Percentiles rank a stretch among this genome's conserved stretches.
These are phyloP conservation scores for Astropecten irregularis DNA, from an alignment of 53 echinoderm and acorn worm species.

Conservation along the genomic window DNA sequence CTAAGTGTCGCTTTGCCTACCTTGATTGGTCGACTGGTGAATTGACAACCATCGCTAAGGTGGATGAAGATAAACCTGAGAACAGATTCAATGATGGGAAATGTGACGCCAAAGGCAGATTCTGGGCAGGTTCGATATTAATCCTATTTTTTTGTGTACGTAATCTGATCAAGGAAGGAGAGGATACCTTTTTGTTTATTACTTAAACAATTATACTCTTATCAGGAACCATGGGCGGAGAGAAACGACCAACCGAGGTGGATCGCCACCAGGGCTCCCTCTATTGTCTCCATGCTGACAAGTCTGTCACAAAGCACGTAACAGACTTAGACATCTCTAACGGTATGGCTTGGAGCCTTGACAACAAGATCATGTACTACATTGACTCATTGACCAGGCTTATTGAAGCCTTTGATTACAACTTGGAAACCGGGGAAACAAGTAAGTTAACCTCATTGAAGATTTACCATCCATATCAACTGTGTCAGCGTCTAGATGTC, in stretches of 20 bases:
- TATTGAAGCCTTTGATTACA: conserved; percentile 70
- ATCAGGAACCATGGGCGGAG: conserved; percentile 74
- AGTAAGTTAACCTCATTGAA: conserved; percentile 45
- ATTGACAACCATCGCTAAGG: conserved; percentile 47
- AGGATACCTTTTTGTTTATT: no score
- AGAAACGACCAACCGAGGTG: conserved; percentile 2
- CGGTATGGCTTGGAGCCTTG: conserved; percentile 65
- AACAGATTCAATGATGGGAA: conserved; percentile 94
- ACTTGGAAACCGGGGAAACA: conserved; percentile 51
- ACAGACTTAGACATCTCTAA: conserved; percentile 60
- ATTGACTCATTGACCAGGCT: conserved; percentile 46
- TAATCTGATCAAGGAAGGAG: no score
- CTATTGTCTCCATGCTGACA: conserved; percentile 58
- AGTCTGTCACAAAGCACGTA: conserved; percentile 51
- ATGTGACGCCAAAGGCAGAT: conserved; percentile 87
- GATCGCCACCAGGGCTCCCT: conserved; percentile 55
- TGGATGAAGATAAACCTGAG: conserved; percentile 50
- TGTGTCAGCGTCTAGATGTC: no score
- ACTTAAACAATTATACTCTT: no score
- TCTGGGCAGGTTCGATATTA: conserved; percentile 74
- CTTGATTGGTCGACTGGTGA: conserved; percentile 63
- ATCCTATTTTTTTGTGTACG: no score
- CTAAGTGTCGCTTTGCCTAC: conserved; percentile 22
- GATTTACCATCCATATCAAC: no score
- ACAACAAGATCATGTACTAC: conserved; percentile 67